Evolutionary conservation across 1,140 invertebrate genomes (phyloP).

Genomic region (Drosophila lowei): DNA sequence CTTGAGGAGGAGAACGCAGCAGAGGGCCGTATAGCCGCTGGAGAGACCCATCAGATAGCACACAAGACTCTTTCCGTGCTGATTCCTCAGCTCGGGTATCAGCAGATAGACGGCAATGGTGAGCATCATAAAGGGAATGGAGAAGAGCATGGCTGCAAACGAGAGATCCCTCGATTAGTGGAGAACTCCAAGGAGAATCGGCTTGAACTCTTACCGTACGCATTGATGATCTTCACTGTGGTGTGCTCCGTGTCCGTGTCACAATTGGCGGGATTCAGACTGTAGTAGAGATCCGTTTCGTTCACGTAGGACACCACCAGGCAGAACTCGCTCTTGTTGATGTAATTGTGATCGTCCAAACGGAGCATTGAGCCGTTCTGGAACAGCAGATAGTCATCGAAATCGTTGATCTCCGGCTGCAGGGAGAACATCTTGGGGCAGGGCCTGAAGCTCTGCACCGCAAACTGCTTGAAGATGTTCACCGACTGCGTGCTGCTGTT

Average conservation of each 20-base stretch:
- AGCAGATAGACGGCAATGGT: constrained; percentile 89
- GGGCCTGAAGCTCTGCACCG: constrained; percentile 72
- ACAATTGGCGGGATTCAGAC: constrained; percentile 72
- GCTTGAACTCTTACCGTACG: constrained; percentile 52
- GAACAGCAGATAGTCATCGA: constrained; percentile 60
- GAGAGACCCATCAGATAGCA: constrained; percentile 88
- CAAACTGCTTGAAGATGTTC: constrained; percentile 68
- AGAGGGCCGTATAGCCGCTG: constrained; percentile 86
- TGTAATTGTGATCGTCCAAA: constrained; percentile 42
- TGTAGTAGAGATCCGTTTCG: constrained; percentile 56
- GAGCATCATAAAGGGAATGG: constrained; percentile 88
- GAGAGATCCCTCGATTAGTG: background rate
- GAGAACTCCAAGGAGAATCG: background rate
- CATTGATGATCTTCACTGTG: constrained; percentile 75
- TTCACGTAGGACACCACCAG: constrained; percentile 57
- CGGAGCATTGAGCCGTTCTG: constrained; percentile 70
- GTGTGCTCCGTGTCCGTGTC: constrained; percentile 40
- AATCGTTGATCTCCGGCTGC: constrained; percentile 47
- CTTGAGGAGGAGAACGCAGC: constrained; percentile 84
- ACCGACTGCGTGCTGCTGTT: constrained; percentile 38
- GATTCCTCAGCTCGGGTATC: constrained; percentile 88
- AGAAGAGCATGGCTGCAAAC: constrained; percentile 86
- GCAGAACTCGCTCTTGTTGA: constrained; percentile 73
- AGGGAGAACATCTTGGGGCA: constrained; percentile 71
- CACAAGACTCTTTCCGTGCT: constrained; percentile 90